Percentiles rank a stretch among this genome's conserved stretches.
phyloP scores from a whole-genome alignment of 2,797 vertebrate species.

The Fistularia commersonii region DNA sequence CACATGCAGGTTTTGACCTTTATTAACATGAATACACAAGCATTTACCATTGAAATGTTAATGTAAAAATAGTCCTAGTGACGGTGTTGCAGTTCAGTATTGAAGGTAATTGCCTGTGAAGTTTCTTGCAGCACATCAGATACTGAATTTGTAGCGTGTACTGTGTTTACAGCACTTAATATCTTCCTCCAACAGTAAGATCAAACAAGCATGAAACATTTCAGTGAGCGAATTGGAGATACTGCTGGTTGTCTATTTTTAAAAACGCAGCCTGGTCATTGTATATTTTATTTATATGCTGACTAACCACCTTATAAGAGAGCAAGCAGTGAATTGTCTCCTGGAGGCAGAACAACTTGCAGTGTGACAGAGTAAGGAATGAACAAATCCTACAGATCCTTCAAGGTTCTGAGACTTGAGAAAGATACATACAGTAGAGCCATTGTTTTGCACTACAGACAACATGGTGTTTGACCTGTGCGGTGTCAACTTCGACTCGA shows the following conservation, averaged over 20 bases:
- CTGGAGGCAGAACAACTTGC: slow-evolving; percentile 33
- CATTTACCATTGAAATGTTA: slow-evolving; percentile 42
- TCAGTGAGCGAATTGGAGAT: slow-evolving; percentile 12
- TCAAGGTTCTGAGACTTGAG: too few species aligned
- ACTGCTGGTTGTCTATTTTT: slow-evolving; percentile 46
- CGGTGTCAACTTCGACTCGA: too few species aligned
- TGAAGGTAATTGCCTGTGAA: slow-evolving; percentile 23
- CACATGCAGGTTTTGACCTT: slow-evolving; percentile 40
- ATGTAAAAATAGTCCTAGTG: too few species aligned
- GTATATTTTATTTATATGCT: slow-evolving; percentile 61
- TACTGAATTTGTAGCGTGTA: slow-evolving; percentile 5
- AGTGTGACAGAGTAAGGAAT: background rate
- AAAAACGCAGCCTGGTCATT: slow-evolving; percentile 46
- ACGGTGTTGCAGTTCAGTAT: slow-evolving; percentile 14
- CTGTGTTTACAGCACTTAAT: slow-evolving; percentile 16
- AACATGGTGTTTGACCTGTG: too few species aligned
- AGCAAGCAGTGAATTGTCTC: slow-evolving; percentile 21
- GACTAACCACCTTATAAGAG: slow-evolving; percentile 31
- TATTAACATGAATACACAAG: slow-evolving; percentile 15
- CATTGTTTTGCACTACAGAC: too few species aligned
- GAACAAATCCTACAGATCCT: background rate
- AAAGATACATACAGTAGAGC: too few species aligned
- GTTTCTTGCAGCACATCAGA: slow-evolving; percentile 10
- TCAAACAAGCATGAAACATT: slow-evolving; percentile 31
- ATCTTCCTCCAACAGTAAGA: slow-evolving; percentile 24